Base-by-base conservation (phyloP, 2,797 vertebrate species). In the Tinamus major region DNA sequence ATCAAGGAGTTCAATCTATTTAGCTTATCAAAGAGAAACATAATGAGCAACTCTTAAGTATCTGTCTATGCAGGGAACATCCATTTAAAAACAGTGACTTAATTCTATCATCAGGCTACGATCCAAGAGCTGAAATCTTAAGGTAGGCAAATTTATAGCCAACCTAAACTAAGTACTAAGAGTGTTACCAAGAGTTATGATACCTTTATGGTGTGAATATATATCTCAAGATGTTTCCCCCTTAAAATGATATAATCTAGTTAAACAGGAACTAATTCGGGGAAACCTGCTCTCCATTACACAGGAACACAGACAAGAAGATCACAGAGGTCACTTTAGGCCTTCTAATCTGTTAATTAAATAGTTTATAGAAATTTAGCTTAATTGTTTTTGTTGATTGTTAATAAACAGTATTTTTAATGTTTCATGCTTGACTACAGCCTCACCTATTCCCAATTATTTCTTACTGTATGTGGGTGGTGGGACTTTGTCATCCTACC, bases 281-380 rank as follows among this genome's bases (percentile, higher is more conserved):
- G 68, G 84, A 87, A 92, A 75, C 62, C 75, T 91, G 42, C 37
- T 71, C 17, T 84, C 63, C 67, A 79, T 86, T 94, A 49, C 59
- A 49, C 42, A 26, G 49, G 26, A 90, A 90, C 29, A 77, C 77
- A 88, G 61, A 82, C 64, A 75, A 87, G 78, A 91, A 89, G 71
- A 90, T 85, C 75, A 89, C 74, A 67, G 18, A 84, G 56, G 26
- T 90, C 24, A 63, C 65, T 61, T 84, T 10, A 87, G 71, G 46
- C 46, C 89, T 91, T 84, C 78, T 82, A 82, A 91, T 92, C 53
- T 90, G 51, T 70, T 92, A 90, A 91, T 93, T 90, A 83, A 71
- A 61, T 76, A 76, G 58, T 79, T 94, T 75, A 89, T 80, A 80
- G 82, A 90, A 79, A 64, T 88, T 77, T 51, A 49, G 17, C 86